Percentiles rank a stretch among this genome's conserved stretches.
Evolutionary conservation across 1,140 invertebrate species (phyloP).

Genomic region (Drosophila virilis): DNA sequence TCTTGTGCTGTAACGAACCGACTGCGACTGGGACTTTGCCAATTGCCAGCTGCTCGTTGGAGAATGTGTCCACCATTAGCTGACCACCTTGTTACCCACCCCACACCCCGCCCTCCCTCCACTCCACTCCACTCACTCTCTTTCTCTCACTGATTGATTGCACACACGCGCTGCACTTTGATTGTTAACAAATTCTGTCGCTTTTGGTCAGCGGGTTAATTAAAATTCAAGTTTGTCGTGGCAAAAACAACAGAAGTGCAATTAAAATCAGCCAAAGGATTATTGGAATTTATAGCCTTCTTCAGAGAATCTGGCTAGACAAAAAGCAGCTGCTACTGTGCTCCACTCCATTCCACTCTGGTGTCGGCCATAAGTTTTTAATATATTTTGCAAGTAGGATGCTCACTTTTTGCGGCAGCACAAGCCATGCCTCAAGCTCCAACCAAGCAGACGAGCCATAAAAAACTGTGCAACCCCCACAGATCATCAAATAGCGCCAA

Average conservation of each 20-base stretch:
- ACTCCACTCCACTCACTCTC: neutral
- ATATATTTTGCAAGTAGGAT: conserved; percentile 39
- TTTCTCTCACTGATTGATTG: conserved; percentile 55
- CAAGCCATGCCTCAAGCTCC: neutral
- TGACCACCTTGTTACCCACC: neutral
- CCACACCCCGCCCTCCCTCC: neutral
- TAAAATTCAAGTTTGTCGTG: conserved; percentile 57
- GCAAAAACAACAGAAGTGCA: conserved; percentile 21
- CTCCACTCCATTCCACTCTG: conserved; percentile 1
- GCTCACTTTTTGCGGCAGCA: conserved; percentile 16
- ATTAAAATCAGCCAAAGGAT: conserved; percentile 36
- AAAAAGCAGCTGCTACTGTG: conserved; percentile 12
- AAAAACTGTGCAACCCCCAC: conserved; percentile 15
- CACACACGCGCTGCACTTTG: conserved; percentile 65
- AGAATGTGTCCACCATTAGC: conserved; percentile 9
- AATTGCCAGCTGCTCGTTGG: neutral
- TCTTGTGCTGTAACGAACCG: conserved; percentile 66
- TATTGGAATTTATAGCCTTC: conserved; percentile 23
- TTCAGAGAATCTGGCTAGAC: neutral
- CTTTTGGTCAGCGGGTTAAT: conserved; percentile 56
- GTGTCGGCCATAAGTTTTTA: conserved; percentile 39
- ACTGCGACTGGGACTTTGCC: conserved; percentile 16
- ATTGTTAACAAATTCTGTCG: conserved; percentile 62
- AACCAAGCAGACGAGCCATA: neutral
- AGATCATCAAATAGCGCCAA: conserved; percentile 9